Evolutionary conservation across 1,140 invertebrate genomes (phyloP).

Genomic region (Drosophila takahashii): DNA sequence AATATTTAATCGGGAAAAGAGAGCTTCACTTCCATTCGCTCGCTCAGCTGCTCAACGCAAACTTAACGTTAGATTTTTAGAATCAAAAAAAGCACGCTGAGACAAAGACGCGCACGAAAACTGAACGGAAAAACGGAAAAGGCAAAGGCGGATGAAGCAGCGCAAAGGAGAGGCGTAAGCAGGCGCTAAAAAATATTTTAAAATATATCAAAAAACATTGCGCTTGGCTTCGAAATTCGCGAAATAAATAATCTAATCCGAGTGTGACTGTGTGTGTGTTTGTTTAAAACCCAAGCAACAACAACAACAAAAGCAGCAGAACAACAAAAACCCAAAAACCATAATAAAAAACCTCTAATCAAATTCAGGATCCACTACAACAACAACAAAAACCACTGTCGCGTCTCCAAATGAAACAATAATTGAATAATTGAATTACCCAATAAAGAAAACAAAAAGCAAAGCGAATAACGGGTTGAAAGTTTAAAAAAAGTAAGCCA

Average conservation of each 20-base stretch:
- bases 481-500: constrained; percentile 30
- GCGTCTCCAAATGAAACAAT: constrained; percentile 44
- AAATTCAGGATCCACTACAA: constrained; percentile 38
- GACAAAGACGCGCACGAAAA: constrained; percentile 43
- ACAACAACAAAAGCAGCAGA: constrained; percentile 24
- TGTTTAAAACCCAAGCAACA: constrained; percentile 13
- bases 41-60: constrained; percentile 37
- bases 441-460: constrained; percentile 24
- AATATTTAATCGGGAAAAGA: constrained; percentile 4
- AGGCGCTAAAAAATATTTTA: constrained; percentile 13
- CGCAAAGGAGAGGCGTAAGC: constrained; percentile 11
- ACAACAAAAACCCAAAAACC: constrained; percentile 11
- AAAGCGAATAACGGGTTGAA: constrained; percentile 22
- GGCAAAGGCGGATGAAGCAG: constrained; percentile 32
- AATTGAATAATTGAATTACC: constrained; percentile 50
- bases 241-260: constrained; percentile 4
- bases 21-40: constrained; percentile 30
- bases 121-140: constrained; percentile 46
- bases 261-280: constrained; percentile 26
- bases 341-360: constrained; percentile 13
- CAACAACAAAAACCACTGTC: constrained; percentile 46
- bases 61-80: constrained; percentile 29
- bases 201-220: not conserved
- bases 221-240: constrained; percentile 16
- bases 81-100: constrained; percentile 65